Percentiles rank a stretch among this genome's conserved stretches.
These are phyloP conservation scores for Epinephelus awoara DNA, from an alignment of 2,797 vertebrate species.

Conservation along the genomic window DNA sequence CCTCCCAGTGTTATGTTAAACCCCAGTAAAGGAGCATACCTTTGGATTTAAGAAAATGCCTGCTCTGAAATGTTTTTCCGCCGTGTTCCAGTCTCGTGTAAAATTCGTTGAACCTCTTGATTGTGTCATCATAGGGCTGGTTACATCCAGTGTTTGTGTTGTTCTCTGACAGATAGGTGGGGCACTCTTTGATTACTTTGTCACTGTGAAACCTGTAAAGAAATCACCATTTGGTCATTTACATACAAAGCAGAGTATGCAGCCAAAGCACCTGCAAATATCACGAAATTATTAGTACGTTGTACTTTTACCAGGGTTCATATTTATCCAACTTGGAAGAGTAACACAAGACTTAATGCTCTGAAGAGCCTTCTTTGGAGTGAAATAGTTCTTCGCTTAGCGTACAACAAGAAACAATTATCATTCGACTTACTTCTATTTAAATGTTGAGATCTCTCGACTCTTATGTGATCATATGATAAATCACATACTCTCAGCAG, in stretches of 20 bases:
- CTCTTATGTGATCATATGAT: too few species aligned
- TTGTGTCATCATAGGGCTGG: accelerated
- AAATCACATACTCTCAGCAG: too few species aligned
- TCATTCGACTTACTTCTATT: too few species aligned
- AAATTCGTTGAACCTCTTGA: neutral
- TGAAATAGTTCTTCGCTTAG: too few species aligned
- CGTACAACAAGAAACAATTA: too few species aligned
- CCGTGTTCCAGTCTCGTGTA: slow-evolving; percentile 43
- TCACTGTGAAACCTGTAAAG: slow-evolving; percentile 31
- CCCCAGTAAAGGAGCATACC: slow-evolving; percentile 65
- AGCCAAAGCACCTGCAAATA: neutral
- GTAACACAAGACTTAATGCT: neutral
- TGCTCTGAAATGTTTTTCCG: accelerated
- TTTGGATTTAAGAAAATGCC: accelerated
- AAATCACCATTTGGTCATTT: slow-evolving; percentile 17
- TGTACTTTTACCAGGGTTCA: neutral
- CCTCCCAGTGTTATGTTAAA: neutral
- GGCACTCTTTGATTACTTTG: neutral
- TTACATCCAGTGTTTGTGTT: slow-evolving; percentile 66
- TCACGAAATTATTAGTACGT: neutral
- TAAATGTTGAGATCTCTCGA: too few species aligned
- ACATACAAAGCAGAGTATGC: neutral
- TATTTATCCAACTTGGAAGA: neutral
- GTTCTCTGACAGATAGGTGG: slow-evolving; percentile 64
- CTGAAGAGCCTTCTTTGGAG: neutral